These are phyloP conservation scores for Vollenhovia emeryi DNA, from an alignment of 1,140 invertebrate species.

Conservation along the genomic window DNA sequence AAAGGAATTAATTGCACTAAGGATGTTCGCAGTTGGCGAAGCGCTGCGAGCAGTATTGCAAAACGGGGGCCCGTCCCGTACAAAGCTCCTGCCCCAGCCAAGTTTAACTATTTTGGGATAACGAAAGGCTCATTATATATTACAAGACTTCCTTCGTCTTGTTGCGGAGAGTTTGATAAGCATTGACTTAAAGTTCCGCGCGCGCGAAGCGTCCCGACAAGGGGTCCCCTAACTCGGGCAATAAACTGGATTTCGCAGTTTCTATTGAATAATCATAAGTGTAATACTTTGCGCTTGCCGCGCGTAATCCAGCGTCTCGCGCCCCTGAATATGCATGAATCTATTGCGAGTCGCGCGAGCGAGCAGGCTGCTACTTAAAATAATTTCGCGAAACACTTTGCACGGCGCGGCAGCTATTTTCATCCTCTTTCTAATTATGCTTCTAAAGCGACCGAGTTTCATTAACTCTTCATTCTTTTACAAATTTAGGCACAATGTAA, in stretches of 20 bases:
- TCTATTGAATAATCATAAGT: constrained; percentile 67
- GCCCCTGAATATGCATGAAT: constrained; percentile 70
- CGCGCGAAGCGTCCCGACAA: background rate
- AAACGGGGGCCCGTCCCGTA: background rate
- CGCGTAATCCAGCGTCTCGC: constrained; percentile 58
- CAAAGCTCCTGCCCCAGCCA: background rate
- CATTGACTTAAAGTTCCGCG: constrained; percentile 51
- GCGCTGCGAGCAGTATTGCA: constrained; percentile 28
- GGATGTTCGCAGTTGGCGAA: constrained; percentile 24
- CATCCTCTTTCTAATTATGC: background rate
- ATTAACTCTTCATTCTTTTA: background rate
- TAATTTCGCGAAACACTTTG: constrained; percentile 62
- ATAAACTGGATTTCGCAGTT: constrained; percentile 59
- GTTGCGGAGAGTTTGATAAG: constrained; percentile 45
- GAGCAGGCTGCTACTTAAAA: constrained; percentile 67
- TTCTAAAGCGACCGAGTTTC: constrained; percentile 15
- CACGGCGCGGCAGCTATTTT: constrained; percentile 26
- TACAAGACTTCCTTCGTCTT: constrained; percentile 45
- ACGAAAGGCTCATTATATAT: constrained; percentile 48
- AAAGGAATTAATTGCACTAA: constrained; percentile 46
- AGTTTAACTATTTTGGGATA: constrained; percentile 49
- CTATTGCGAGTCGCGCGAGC: constrained; percentile 59
- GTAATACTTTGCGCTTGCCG: constrained; percentile 57
- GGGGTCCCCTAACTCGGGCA: constrained; percentile 26
- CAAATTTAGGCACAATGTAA: background rate